Evolutionary conservation across 2,888 invertebrate genomes (phyloP).

Genomic region (Polylopha cassiicola): DNA sequence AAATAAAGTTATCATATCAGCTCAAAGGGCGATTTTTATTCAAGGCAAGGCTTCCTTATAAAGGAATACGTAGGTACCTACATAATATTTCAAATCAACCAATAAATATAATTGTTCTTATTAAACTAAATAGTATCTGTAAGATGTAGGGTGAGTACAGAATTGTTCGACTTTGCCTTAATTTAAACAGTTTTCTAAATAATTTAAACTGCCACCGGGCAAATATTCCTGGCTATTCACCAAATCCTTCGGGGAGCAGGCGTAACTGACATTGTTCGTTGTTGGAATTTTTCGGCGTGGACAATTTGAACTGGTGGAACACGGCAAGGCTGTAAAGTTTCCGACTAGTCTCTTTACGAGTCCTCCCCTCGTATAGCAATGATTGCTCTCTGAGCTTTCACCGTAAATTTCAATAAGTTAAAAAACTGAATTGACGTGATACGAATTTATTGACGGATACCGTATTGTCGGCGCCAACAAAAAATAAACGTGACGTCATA

Average conservation of each 20-base stretch:
- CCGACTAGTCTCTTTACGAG: slow-evolving; percentile 64
- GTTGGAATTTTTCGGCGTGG: slow-evolving; percentile 41
- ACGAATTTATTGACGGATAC: slow-evolving; percentile 34
- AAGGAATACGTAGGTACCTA: too few species aligned
- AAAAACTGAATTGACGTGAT: slow-evolving; percentile 46
- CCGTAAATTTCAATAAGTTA: slow-evolving; percentile 56
- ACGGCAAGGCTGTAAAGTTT: slow-evolving; percentile 55
- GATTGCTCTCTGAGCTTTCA: slow-evolving; percentile 54
- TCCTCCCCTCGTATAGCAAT: slow-evolving; percentile 55
- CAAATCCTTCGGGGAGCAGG: slow-evolving; percentile 1
- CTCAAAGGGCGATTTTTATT: too few species aligned
- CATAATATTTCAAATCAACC: too few species aligned
- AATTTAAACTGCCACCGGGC: background rate
- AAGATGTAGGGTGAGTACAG: too few species aligned
- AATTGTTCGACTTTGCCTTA: too few species aligned
- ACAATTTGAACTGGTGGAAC: slow-evolving; percentile 50
- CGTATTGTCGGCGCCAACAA: slow-evolving; percentile 14
- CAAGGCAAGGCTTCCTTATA: too few species aligned
- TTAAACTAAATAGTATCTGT: too few species aligned
- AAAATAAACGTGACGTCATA: slow-evolving; percentile 20
- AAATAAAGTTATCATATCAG: too few species aligned
- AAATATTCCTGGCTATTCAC: slow-evolving; percentile 1
- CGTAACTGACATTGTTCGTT: slow-evolving; percentile 22
- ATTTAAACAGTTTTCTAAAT: too few species aligned
- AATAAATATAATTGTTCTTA: too few species aligned